Conservation (phyloP, 92 coral and sea anemone genomes). For the Epizoanthus ramosus region DNA sequence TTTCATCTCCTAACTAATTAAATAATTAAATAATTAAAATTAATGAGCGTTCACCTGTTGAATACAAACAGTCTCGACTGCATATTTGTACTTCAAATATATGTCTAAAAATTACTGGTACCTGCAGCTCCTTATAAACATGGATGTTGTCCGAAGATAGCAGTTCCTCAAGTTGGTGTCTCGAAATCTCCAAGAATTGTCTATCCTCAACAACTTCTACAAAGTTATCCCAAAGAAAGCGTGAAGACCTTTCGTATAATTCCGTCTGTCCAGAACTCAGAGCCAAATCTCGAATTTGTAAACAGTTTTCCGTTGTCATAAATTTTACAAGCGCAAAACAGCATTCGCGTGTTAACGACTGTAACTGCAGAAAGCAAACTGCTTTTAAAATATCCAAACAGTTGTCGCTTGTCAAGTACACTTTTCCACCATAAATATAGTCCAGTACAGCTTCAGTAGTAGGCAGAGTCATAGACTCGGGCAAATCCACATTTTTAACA, state of each 20-base stretch:
- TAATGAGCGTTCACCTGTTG: slow-evolving; percentile 5
- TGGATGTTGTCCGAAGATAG: slow-evolving; percentile 62
- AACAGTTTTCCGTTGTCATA: slow-evolving; percentile 73
- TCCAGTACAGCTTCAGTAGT: slow-evolving; percentile 66
- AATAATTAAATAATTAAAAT: too few species aligned
- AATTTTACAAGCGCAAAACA: slow-evolving; percentile 70
- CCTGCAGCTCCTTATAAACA: slow-evolving; percentile 77
- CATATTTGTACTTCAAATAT: background rate
- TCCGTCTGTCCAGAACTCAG: slow-evolving; percentile 55
- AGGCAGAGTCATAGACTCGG: slow-evolving; percentile 49
- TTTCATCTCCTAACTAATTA: too few species aligned
- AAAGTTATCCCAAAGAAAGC: slow-evolving; percentile 67
- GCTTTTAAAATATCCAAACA: slow-evolving; percentile 76
- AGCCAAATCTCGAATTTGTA: slow-evolving; percentile 62
- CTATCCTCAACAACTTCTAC: slow-evolving; percentile 46
- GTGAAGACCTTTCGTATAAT: slow-evolving; percentile 68
- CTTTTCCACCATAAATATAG: slow-evolving; percentile 79
- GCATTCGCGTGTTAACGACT: slow-evolving; percentile 68
- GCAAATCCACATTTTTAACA: slow-evolving; percentile 68
- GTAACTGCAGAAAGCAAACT: slow-evolving; percentile 71
- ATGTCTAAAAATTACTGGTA: slow-evolving; percentile 21
- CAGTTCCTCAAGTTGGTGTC: slow-evolving; percentile 62
- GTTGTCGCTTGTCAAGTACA: slow-evolving; percentile 60
- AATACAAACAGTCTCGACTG: background rate
- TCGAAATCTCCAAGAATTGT: slow-evolving; percentile 65